phyloP scores from a whole-genome alignment of 2,888 invertebrate genomes.

The Plagodis dolabraria region DNA sequence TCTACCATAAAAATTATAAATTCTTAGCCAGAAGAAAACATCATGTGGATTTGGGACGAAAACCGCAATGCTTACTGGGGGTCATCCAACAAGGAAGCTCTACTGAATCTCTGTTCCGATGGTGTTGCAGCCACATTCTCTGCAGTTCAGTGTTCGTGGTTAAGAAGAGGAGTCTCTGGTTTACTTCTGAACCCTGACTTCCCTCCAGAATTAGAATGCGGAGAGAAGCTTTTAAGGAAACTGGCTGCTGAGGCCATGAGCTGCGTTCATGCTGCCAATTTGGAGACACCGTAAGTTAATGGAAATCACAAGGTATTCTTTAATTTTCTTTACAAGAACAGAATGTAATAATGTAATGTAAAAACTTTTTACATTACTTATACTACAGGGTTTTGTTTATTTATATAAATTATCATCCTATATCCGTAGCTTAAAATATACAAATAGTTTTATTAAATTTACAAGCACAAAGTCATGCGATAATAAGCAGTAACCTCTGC shows the following conservation, averaged over 20 bases:
- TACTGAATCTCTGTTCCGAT: conserved; percentile 70
- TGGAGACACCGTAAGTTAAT: conserved; percentile 66
- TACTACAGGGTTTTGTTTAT: too few species aligned
- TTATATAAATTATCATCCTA: too few species aligned
- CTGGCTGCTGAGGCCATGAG: conserved; percentile 61
- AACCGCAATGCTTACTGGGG: conserved; percentile 58
- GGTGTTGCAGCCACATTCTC: conserved; percentile 55
- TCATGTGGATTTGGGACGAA: conserved; percentile 64
- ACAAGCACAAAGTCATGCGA: too few species aligned
- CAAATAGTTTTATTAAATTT: too few species aligned
- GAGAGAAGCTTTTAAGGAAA: conserved; percentile 58
- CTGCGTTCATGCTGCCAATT: conserved; percentile 58
- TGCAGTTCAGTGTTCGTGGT: conserved; percentile 65
- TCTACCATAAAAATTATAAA: too few species aligned
- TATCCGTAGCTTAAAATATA: too few species aligned
- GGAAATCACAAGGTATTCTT: background rate
- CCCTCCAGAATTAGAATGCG: conserved; percentile 51
- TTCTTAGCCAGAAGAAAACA: conserved; percentile 43
- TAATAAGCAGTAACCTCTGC: too few species aligned
- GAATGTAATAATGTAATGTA: background rate
- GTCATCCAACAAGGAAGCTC: conserved; percentile 52
- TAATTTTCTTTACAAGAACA: background rate
- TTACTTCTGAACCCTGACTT: conserved; percentile 67
- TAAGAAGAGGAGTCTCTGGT: conserved; percentile 65
- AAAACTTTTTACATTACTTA: too few species aligned